Conservation (phyloP, 2,113 vertebrate species). For the Oceanites oceanicus region DNA sequence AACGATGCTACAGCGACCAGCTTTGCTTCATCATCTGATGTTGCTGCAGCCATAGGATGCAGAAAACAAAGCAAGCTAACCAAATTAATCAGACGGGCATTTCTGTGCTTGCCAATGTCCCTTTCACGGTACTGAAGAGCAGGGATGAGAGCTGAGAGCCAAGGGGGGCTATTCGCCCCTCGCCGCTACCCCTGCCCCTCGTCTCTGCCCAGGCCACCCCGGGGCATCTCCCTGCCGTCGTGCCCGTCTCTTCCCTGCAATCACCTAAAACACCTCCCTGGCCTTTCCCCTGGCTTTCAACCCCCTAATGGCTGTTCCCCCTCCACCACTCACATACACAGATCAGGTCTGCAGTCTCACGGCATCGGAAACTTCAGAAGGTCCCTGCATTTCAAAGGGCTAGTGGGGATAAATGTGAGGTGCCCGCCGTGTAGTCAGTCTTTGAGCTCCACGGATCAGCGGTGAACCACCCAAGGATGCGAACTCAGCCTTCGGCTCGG, state of each 20-base stretch:
- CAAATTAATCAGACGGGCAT: background rate
- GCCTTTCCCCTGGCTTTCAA: background rate
- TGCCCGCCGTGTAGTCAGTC: background rate
- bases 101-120: fast-evolving
- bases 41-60: background rate
- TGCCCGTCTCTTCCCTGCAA: background rate
- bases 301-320: background rate
- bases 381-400: background rate
- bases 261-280: background rate
- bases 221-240: background rate
- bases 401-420: background rate
- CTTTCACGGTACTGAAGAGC: fast-evolving
- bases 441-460: background rate
- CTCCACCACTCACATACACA: background rate
- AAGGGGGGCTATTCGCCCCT: background rate
- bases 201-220: background rate
- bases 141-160: background rate
- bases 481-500: background rate
- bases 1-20: background rate
- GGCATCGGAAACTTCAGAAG: background rate
- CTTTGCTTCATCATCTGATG: background rate
- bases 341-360: background rate
- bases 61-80: background rate
- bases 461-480: background rate
- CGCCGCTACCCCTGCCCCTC: fast-evolving